These are phyloP conservation scores for Dorcus parallelipipedus DNA, from an alignment of 2,888 invertebrate genomes.

Conservation along the genomic window DNA sequence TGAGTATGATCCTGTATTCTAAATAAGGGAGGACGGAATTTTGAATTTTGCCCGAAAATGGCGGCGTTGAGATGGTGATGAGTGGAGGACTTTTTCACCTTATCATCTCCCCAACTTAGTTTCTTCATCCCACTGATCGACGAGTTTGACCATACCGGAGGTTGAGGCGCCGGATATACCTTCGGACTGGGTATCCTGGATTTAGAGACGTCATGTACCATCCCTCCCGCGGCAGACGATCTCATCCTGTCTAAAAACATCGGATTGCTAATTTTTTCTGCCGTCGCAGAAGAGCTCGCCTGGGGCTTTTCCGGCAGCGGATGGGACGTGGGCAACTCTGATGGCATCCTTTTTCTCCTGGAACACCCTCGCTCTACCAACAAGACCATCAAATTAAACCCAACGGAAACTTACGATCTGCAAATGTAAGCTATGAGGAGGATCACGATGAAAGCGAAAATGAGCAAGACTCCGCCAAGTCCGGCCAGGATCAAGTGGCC, in stretches of 20 bases:
- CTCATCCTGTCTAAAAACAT: slow-evolving; percentile 43
- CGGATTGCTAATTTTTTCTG: slow-evolving; percentile 41
- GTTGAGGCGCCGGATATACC: slow-evolving; percentile 49
- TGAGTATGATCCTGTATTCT: too few species aligned
- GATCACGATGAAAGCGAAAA: slow-evolving; percentile 72
- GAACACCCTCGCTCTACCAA: neutral
- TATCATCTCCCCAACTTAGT: slow-evolving; percentile 72
- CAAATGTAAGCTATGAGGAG: slow-evolving; percentile 75
- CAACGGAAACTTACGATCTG: slow-evolving; percentile 58
- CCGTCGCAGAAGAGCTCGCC: slow-evolving; percentile 24
- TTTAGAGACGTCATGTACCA: slow-evolving; percentile 47
- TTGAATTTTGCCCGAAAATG: too few species aligned
- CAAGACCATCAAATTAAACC: neutral
- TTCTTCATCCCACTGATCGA: slow-evolving; percentile 73
- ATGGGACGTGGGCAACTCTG: slow-evolving; percentile 24
- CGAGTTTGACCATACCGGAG: slow-evolving; percentile 62
- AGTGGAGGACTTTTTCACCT: slow-evolving; percentile 27
- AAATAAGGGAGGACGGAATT: too few species aligned
- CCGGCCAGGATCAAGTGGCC: slow-evolving; percentile 53
- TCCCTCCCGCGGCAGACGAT: slow-evolving; percentile 46
- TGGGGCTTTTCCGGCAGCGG: slow-evolving; percentile 38
- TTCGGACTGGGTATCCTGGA: slow-evolving; percentile 47
- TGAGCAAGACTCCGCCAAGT: slow-evolving; percentile 68
- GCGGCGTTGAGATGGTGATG: too few species aligned
- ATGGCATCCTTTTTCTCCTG: slow-evolving; percentile 21